phyloP scores from a whole-genome alignment of 2,113 vertebrate genomes.

The Pangasianodon hypophthalmus region DNA sequence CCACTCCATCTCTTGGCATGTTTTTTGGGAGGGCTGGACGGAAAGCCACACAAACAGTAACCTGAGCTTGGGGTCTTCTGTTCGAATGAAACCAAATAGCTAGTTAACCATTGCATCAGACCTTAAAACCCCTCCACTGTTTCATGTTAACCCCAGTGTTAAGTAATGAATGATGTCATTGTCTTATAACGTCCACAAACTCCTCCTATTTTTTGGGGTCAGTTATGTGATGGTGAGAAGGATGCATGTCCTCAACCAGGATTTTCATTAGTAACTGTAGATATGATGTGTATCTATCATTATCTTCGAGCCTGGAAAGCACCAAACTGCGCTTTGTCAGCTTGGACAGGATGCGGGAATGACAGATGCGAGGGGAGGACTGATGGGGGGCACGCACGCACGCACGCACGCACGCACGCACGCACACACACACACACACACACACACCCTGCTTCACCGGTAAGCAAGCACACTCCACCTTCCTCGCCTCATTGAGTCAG shows the following conservation, averaged over 20 bases:
- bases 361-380: not conserved
- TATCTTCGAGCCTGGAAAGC: not conserved
- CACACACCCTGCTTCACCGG: not conserved
- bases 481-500: slow-evolving; percentile 25
- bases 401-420: not conserved
- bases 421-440: not conserved
- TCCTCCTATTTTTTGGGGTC: not conserved
- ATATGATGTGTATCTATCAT: not conserved
- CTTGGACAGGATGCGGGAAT: not conserved
- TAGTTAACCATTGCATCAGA: not conserved
- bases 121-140: not conserved
- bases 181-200: not conserved
- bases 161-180: not conserved
- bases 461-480: not conserved
- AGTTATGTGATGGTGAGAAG: not conserved
- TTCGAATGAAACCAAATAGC: not conserved
- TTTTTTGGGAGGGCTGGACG: not conserved
- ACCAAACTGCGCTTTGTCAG: not conserved
- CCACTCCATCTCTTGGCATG: not conserved
- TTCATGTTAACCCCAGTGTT: not conserved
- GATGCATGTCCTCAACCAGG: not conserved
- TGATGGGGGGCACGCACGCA: not conserved
- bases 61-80: not conserved
- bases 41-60: not conserved
- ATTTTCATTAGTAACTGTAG: not conserved